Evolutionary conservation across 2,113 vertebrate genomes (phyloP), one percentile per base, ranked within the genome.

Genomic region (Cyanoderma ruficeps): DNA sequence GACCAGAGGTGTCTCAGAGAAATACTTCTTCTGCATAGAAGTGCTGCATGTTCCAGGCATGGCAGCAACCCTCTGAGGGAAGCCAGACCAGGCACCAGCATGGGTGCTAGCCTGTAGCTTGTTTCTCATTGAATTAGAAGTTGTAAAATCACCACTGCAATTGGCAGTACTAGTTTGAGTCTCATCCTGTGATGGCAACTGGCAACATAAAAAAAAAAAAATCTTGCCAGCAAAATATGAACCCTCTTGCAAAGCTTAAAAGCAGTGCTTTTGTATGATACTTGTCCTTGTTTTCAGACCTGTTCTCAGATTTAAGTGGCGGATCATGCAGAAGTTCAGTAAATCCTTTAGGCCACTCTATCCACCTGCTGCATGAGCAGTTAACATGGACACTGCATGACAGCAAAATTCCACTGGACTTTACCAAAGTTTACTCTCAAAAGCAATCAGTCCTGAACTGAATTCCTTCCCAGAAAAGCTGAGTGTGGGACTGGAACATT

Each of bases 401-500:
- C n/a, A 53, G 18, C 13, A 83, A 76, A 91, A 60, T 41, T 42
- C 49, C 68, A 35, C 17, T n/a, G 31, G 57, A 52, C 33, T 75
- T 82, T 28, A 56, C 41, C 5, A 5, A 52, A 59, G 28, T 72
- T 79, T 60, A 7, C 10, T 60, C 41, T 89, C 11, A n/a, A 4
- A 20, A 87, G 10, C 27, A 31, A 28, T 41, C 37, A 44, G 46
- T 61, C 44, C 27, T 85, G 65, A 63, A 46, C n/a, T 90, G 79
- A 53, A 31, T 33, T 77, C 42, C 15, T 74, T 88, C 37, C 53
- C 46, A 41, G 30, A 52, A 82, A 76, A 90, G 37, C 21, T 0
- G 0, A 6, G 3, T 72, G 52, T 2, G 8, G 44, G 39, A 61
- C 65, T 79, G 61, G 24, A 76, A 18, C 2, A 0, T 68, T 82